Percentiles rank a stretch among this genome's conserved stretches.
Evolutionary conservation across 2,888 invertebrate species (phyloP).

Genomic region (Nomada lathburiana): DNA sequence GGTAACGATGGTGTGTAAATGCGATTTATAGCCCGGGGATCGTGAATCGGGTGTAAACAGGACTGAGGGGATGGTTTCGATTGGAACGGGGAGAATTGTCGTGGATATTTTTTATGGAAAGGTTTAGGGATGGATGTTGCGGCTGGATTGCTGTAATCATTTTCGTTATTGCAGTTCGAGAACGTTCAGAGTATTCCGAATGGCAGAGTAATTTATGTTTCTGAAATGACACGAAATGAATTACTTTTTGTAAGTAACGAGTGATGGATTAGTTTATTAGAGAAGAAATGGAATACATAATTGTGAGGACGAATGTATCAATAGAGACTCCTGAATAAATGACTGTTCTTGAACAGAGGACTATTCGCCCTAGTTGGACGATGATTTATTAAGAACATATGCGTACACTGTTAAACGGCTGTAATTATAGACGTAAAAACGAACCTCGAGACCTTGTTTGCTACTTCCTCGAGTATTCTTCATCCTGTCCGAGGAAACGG

Average conservation of each 20-base stretch:
- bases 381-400: too few relatives aligned
- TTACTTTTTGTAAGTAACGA: not conserved
- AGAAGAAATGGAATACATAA: too few relatives aligned
- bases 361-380: too few relatives aligned
- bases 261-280: not conserved
- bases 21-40: conserved; percentile 70
- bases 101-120: not conserved
- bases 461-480: not conserved
- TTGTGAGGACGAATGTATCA: too few relatives aligned
- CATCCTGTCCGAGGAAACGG: not conserved
- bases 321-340: too few relatives aligned
- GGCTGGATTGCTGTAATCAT: too few relatives aligned
- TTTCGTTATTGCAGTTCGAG: too few relatives aligned
- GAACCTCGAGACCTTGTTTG: not conserved
- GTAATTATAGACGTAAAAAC: not conserved
- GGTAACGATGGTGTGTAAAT: conserved; percentile 38
- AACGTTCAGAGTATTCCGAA: too few relatives aligned
- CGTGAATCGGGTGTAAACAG: conserved; percentile 59
- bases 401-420: too few relatives aligned
- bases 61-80: conserved; percentile 17
- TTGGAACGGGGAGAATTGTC: not conserved
- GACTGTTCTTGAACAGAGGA: too few relatives aligned
- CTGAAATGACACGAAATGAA: not conserved
- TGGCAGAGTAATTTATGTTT: too few relatives aligned
- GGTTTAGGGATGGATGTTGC: not conserved